Base-by-base conservation (phyloP, 2,113 vertebrate genomes). In the Tiliqua scincoides region DNA sequence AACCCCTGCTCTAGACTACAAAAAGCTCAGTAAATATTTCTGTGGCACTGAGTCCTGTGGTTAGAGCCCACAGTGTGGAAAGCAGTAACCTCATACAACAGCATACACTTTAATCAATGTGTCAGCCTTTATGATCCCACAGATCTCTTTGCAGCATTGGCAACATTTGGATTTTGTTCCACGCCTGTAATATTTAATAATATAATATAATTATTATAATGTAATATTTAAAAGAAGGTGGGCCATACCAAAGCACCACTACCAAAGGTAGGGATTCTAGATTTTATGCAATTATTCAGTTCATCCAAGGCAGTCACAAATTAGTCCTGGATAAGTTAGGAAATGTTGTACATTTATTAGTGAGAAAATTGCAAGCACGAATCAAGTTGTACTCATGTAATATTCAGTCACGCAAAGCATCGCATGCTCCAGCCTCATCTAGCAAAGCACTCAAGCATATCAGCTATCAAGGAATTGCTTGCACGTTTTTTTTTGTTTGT, bases 301-400 rank as follows among this genome's bases (percentile, higher is more conserved):
- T 80, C 85, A 80, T 80, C 35, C 77, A 73, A 86, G 57, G 57
- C 85, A 73, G 30, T 20, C 1, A n/a, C 71, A 32, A 80, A 86
- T 86, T 86, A 86, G 77, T 63, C 57, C 77, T 80, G 57, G 67
- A 37, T 63, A 72, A 63, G 67, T 86, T 79, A 48, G 77, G 85
- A 80, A 71, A 80, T 86, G 78, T 72, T 6, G 78, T 72, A 71
- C 79, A 76, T 85, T 80, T 86, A 86, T 86, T 86, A 86, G 77
- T 86, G 85, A 86, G 67, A 57, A 86, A 86, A 86, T 86, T 86
- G 76, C 77, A 63, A 79, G 54, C 14, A 25, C 77, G 59, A 79
- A 86, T 86, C 77, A 52, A 79, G 77, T 75, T 84, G 82, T 86
- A 80, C 67, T 86, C 85, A 35, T 86, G 77, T 86, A 86, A 86